Evolutionary conservation across 2,797 vertebrate genomes (phyloP), one percentile per base, ranked within the genome.

Genomic region (Melanotaenia boesemani): DNA sequence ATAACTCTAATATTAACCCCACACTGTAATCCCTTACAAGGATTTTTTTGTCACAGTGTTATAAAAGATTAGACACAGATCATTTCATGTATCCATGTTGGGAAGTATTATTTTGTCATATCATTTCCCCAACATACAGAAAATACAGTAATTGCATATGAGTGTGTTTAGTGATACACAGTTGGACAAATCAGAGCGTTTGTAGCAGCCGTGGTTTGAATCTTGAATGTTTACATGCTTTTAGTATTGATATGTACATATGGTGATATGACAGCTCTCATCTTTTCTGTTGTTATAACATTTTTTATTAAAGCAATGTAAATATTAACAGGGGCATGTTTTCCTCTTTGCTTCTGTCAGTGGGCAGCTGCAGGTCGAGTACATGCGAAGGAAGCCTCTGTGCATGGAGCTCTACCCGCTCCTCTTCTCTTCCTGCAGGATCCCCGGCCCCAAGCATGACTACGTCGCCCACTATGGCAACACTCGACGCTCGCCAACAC

Each of bases 361-460:
- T 12, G 92, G 92, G 4, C 82, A 77, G 63, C 86, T 96, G 66
- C 89, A 89, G 0, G 87, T 86, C 0, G 95, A 96, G 76, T 84
- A 89, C 48, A 92, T 95, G 92, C 91, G 95, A 9, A 93, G 91
- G 32, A 93, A 83, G 41, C 93, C 93, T 10, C 88, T 96, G 32
- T 96, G 96, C 83, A 95, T 95, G 92, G 95, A 95, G 72, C 92
- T 96, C 56, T 96, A 95, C 79, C 92, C 93, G 32, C 90, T 89
- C 16, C 94, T 96, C 83, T 96, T 96, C 88, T 95, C 95, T 32
- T 96, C 95, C 77, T 95, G 95, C 76, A 92, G 96, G 79, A 93
- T 96, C 81, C 96, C 96, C 0, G 95, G 95, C 1, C 92, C 93
- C 70, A 96, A 96, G 67, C 95, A 95, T 34, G 96, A 96, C 86